Evolutionary conservation across 2,113 vertebrate genomes (phyloP), one percentile per base, ranked within the genome.

Genomic region (Vombatus ursinus): DNA sequence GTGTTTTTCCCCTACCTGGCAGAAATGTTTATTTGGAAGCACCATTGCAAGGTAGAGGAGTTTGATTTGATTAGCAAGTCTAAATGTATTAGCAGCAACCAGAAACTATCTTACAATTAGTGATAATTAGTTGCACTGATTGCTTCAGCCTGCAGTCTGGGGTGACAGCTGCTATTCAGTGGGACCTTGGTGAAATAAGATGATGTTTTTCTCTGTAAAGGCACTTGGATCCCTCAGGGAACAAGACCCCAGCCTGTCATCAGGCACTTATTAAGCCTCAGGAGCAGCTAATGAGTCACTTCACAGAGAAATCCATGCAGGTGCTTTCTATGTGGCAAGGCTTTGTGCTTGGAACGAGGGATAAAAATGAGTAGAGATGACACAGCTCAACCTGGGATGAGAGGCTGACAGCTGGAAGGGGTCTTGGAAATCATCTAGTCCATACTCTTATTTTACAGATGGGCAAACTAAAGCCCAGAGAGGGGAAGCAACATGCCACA

Each of bases 21-120:
- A 98, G 95, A 98, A 98, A 97, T 97, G 96, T 98, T 97, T 98
- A 97, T 97, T 97, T 95, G 97, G 94, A 98, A 98, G 98, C 93
- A 90, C 96, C 95, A 25, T 0, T 49, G 97, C 97, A 97, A 98
- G 98, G 97, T 98, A 97, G 98, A 98, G 97, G 95, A 97, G 97
- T 97, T 97, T 98, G 98, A 98, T 99, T 98, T 98, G 98, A 99
- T 99, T 98, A 98, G 98, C 98, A 98, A 98, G 98, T 99, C 98
- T 98, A 98, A 98, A 98, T 98, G 98, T 98, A 98, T 98, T 98
- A 98, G 97, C 97, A 96, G 98, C 97, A 97, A 98, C 98, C 96
- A 98, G 98, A 98, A 98, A 98, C 68, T 98, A 91, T 98, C 97
- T 98, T 98, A 98, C 98, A 98, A 98, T 98, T 98, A 98, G 98